Percentiles rank a stretch among this genome's conserved stretches.
Evolutionary conservation across 1,140 invertebrate genomes (phyloP).

Genomic region (Maniola jurtina): DNA sequence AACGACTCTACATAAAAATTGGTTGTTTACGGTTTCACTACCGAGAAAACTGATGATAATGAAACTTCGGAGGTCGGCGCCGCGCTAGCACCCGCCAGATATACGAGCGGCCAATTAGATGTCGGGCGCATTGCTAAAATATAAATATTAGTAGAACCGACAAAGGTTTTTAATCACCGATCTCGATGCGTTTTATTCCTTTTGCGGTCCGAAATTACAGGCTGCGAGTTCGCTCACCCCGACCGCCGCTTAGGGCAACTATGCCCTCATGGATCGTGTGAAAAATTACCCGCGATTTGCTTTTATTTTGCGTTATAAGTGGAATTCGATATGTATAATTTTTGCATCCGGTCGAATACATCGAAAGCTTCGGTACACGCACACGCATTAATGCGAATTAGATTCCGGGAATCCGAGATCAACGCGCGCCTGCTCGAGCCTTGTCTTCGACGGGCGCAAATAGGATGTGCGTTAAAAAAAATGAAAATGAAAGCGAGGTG

Average conservation of each 20-base stretch:
- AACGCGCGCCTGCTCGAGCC: conserved; percentile 23
- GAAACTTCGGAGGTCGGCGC: conserved; percentile 50
- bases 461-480: conserved; percentile 48
- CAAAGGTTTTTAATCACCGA: conserved; percentile 78
- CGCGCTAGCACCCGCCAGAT: conserved; percentile 47
- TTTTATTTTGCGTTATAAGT: conserved; percentile 70
- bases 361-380: conserved; percentile 40
- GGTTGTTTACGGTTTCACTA: conserved; percentile 69
- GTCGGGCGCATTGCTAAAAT: conserved; percentile 74
- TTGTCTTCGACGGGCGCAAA: conserved; percentile 28
- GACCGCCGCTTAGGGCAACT: conserved; percentile 69
- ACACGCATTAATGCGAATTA: conserved; percentile 37
- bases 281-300: conserved; percentile 71
- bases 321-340: conserved; percentile 71
- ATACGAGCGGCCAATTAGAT: conserved; percentile 68
- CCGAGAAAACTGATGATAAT: conserved; percentile 75
- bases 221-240: conserved; percentile 73
- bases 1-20: conserved; percentile 59
- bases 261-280: conserved; percentile 72
- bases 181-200: conserved; percentile 70
- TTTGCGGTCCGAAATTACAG: conserved; percentile 78
- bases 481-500: conserved; percentile 65
- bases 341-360: conserved; percentile 62
- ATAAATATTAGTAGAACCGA: conserved; percentile 79
- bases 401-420: conserved; percentile 32